These are phyloP conservation scores for Parotocinclus haroldoi DNA, from an alignment of 2,797 vertebrate genomes.

Conservation along the genomic window DNA sequence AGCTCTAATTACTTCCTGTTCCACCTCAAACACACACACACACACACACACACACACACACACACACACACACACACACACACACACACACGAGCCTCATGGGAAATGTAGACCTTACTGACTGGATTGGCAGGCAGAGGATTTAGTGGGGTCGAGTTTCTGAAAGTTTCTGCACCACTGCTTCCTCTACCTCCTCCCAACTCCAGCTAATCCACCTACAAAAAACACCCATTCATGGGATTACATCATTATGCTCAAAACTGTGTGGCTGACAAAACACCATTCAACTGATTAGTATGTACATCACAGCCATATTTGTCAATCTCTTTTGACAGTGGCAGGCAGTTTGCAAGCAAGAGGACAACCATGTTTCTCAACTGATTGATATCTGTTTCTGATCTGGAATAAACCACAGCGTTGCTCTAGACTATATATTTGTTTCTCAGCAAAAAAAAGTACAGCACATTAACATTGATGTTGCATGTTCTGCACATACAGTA, in stretches of 20 bases:
- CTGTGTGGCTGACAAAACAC: slow-evolving; percentile 63
- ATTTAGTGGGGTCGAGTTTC: slow-evolving; percentile 29
- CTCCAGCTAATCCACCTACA: slow-evolving; percentile 25
- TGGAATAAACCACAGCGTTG: no score
- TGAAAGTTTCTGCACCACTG: slow-evolving; percentile 24
- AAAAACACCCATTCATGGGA: slow-evolving; percentile 56
- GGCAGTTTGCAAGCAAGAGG: slow-evolving; percentile 37
- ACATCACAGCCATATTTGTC: slow-evolving; percentile 64
- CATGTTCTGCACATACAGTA: no score
- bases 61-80: slow-evolving; percentile 47
- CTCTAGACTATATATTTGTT: no score
- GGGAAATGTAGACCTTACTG: slow-evolving; percentile 57
- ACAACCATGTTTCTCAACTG: no score
- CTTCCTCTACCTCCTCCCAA: slow-evolving; percentile 5
- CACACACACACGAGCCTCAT: slow-evolving; percentile 59
- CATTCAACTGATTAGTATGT: slow-evolving; percentile 69
- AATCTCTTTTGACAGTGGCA: slow-evolving; percentile 59
- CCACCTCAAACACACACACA: no score
- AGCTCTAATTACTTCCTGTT: slow-evolving; percentile 69
- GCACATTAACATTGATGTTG: no score
- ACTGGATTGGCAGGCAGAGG: slow-evolving; percentile 34
- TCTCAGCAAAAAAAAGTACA: no score
- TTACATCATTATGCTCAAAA: slow-evolving; percentile 62
- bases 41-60: slow-evolving; percentile 46
- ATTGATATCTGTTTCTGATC: no score